Conservation (phyloP, 2,888 invertebrate genomes). For the Cistogaster globosa region DNA sequence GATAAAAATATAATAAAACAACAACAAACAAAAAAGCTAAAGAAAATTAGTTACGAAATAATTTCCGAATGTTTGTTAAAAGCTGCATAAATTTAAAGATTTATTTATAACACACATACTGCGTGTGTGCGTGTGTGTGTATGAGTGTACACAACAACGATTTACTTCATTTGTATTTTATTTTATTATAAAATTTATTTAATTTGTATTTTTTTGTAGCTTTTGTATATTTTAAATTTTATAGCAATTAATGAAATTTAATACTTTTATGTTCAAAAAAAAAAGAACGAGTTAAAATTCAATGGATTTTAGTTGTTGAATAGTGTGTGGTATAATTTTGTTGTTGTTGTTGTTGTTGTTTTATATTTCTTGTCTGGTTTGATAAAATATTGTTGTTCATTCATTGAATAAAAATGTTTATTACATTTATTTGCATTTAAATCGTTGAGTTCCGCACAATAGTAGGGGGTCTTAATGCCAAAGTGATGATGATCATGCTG, state of each 20-base stretch:
- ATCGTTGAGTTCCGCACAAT: constrained; percentile 75
- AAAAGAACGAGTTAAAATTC: constrained; percentile 62
- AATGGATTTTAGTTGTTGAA: constrained; percentile 30
- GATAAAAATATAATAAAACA: constrained; percentile 14
- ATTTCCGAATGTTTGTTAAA: constrained; percentile 36
- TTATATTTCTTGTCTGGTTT: constrained; percentile 34
- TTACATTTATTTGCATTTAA: constrained; percentile 82
- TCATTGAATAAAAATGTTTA: constrained; percentile 73
- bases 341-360: constrained; percentile 8
- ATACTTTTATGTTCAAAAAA: constrained; percentile 76
- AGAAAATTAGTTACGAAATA: constrained; percentile 30
- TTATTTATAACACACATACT: background rate
- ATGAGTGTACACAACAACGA: background rate
- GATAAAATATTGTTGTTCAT: constrained; percentile 63
- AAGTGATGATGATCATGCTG: constrained; percentile 71
- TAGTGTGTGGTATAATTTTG: constrained; percentile 36
- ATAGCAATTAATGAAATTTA: constrained; percentile 81
- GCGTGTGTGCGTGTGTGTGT: too few species aligned
- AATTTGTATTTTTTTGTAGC: constrained; percentile 49
- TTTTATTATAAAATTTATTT: constrained; percentile 73
- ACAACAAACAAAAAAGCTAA: background rate
- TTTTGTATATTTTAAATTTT: constrained; percentile 62
- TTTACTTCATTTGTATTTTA: constrained; percentile 1
- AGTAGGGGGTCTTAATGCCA: constrained; percentile 70
- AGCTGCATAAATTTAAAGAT: constrained; percentile 52